phyloP scores from a whole-genome alignment of 2,888 invertebrate genomes.

The Ellobium chinense region DNA sequence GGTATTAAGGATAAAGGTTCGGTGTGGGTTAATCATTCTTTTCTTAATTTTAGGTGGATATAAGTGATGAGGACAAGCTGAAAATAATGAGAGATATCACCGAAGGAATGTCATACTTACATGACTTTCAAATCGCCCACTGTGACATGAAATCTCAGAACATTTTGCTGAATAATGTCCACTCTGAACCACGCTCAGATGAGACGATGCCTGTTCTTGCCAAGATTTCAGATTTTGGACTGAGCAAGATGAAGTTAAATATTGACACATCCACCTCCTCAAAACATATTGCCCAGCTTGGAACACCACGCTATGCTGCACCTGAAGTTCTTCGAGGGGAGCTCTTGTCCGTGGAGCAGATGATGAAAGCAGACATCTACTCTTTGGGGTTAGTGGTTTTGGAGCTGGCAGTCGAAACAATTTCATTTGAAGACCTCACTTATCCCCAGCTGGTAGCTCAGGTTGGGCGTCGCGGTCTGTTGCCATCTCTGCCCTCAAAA shows the following conservation, averaged over 20 bases:
- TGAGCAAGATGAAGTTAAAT: not conserved
- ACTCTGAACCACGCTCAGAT: not conserved
- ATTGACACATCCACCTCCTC: not conserved
- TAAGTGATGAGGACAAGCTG: not conserved
- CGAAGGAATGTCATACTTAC: conserved; percentile 1
- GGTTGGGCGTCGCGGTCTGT: not conserved
- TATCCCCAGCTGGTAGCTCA: not conserved
- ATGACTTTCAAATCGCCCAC: not conserved
- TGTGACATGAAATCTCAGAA: conserved; percentile 15
- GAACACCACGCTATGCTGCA: conserved; percentile 8
- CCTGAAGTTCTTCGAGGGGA: conserved; percentile 15
- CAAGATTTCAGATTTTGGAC: conserved; percentile 22
- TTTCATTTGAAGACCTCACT: conserved; percentile 12
- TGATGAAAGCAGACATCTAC: conserved; percentile 17
- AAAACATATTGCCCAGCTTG: not conserved
- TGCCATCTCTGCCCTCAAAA: not conserved
- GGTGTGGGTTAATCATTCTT: too few species aligned
- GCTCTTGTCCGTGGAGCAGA: not conserved
- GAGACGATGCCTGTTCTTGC: not conserved
- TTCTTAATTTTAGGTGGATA: conserved; percentile 9
- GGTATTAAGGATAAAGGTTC: too few species aligned
- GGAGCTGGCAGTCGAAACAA: not conserved
- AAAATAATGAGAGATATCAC: not conserved
- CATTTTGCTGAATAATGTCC: conserved; percentile 17
- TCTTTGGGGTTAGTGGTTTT: conserved; percentile 11